Percentiles rank a stretch among this genome's conserved stretches.
Evolutionary conservation across 2,888 invertebrate genomes (phyloP).

Genomic region (Pilophorus perplexus): DNA sequence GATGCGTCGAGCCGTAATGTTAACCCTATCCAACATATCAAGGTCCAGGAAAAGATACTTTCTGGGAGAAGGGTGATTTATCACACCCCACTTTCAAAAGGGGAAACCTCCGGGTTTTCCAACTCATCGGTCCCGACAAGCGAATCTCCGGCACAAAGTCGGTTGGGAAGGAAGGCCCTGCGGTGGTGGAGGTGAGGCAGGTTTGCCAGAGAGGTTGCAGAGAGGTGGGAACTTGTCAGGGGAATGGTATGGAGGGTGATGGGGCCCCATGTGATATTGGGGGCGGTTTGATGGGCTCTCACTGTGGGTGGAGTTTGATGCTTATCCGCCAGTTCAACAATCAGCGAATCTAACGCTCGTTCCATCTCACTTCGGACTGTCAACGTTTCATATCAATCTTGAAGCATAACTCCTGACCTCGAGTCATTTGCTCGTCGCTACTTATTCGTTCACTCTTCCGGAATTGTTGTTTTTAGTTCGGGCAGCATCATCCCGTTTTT

Average conservation of each 20-base stretch:
- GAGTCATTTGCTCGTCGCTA: too few relatives aligned
- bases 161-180: constrained; percentile 19
- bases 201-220: too few relatives aligned
- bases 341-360: constrained; percentile 1
- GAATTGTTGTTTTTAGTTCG: too few relatives aligned
- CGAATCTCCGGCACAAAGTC: constrained; percentile 22
- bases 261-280: neutral
- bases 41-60: constrained; percentile 27
- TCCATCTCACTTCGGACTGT: constrained; percentile 1
- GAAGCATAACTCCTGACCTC: constrained; percentile 7
- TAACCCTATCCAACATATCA: constrained; percentile 23
- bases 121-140: constrained; percentile 22
- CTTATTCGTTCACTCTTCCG: too few relatives aligned
- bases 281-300: neutral
- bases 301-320: neutral
- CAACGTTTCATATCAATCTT: neutral
- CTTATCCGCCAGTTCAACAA: constrained; percentile 13
- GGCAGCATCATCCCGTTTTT: too few relatives aligned
- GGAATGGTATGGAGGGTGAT: neutral
- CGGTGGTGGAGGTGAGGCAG: too few relatives aligned
- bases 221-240: constrained; percentile 9
- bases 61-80: constrained; percentile 24
- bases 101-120: constrained; percentile 22
- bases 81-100: constrained; percentile 22
- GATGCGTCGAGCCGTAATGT: constrained; percentile 8